Base-by-base conservation (phyloP, 2,113 vertebrate species). In the Haplochromis vanheusdeni region DNA sequence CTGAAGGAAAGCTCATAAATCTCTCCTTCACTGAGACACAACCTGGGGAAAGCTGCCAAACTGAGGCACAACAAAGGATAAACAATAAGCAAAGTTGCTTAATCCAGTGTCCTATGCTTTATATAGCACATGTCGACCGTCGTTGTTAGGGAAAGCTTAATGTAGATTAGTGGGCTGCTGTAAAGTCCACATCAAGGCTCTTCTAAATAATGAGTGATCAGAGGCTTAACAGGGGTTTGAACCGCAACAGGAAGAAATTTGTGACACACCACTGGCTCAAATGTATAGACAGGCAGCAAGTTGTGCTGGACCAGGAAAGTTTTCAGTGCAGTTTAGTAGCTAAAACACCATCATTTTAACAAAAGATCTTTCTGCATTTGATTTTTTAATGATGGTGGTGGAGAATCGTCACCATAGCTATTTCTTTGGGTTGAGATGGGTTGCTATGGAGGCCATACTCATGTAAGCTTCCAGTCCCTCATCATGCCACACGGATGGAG, bases 1-100 rank as follows among this genome's bases (percentile, higher is more conserved):
- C 51, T 33, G 35, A 91, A 86, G 89, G 87, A 89, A 31, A 83
- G 80, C 88, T 91, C 42, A 3, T 93, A 80, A 86, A 88, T 91
- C 87, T 91, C 55, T 47, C 8, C 28, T 56, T 54, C 75, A 87
- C 86, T 84, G 88, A 89, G 84, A 93, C 56, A 55, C 88, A 11
- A 86, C 91, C 81, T 1, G 47, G 80, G 84, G 90, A 94, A 85
- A 89, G 28, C 65, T 85, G 62, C 84, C 75, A 87, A 83, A 86
- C 1, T 6, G 70, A 65, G 45, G 13, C n/a, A 21, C 40, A 55
- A 33, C 49, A 83, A 54, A 51, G 79, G 42, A 23, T 62, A 89
- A 95, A 93, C 88, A 91, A 88, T 90, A 45, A 54, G 62, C 35
- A 10, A 68, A 55, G 56, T 49, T 4, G 40, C 73, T 90, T 75